Percentiles rank a stretch among this genome's conserved stretches.
Evolutionary conservation across 1,140 invertebrate genomes (phyloP).

Genomic region (Chionoecetes opilio): DNA sequence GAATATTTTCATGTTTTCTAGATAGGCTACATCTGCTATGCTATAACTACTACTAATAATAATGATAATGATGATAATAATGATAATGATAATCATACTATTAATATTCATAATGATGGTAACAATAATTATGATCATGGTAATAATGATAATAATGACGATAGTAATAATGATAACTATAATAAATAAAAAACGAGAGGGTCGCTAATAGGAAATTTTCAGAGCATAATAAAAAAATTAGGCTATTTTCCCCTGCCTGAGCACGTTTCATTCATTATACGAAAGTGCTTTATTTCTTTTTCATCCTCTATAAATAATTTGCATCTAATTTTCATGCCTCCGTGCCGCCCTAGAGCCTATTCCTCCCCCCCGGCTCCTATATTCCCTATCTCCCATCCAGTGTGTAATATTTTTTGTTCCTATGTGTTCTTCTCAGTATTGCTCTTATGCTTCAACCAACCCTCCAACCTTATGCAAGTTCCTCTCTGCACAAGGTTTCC

Average conservation of each 20-base stretch:
- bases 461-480: too few relatives aligned
- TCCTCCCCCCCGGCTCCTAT: neutral
- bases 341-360: neutral
- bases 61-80: neutral
- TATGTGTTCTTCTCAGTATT: neutral
- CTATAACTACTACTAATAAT: neutral
- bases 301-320: neutral
- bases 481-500: too few relatives aligned
- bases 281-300: neutral
- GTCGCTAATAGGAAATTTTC: neutral
- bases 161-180: neutral
- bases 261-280: neutral
- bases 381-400: neutral
- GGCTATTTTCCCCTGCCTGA: slow-evolving; percentile 15
- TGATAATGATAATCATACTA: neutral
- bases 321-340: neutral
- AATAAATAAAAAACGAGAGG: neutral
- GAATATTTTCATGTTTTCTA: too few relatives aligned
- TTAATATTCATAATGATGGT: neutral
- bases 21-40: too few relatives aligned
- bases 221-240: neutral
- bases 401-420: neutral
- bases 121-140: neutral
- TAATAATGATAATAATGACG: neutral
- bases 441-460: too few relatives aligned